Evolutionary conservation across 2,797 vertebrate species (phyloP), one percentile per base, ranked within the genome.

Genomic region (Chloroceryle inda): DNA sequence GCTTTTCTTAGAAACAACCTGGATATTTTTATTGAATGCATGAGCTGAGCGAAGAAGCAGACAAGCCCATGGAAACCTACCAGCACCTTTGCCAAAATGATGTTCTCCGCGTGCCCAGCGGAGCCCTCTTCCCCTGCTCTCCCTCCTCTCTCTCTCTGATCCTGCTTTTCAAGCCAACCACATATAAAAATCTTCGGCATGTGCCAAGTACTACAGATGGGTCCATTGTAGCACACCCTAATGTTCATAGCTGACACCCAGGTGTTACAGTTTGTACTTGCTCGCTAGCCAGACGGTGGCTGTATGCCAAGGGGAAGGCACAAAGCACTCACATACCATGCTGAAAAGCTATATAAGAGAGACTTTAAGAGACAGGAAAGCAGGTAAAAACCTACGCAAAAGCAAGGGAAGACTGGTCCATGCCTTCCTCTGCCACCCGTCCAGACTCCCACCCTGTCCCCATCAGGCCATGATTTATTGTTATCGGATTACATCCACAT

Each of bases 201-300:
- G 96, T 97, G 86, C 85, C 92, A 91, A 89, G 67, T 85, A 77
- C 88, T 94, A 87, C 87, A 95, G 89, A 93, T 97, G 84, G 95
- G 92, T 87, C 96, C 91, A 81, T 76, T 93, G 94, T 96, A 86
- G 91, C 94, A 96, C 96, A 97, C 94, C 96, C 94, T 97, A 96
- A 97, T 97, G 96, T 96, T 96, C 95, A 89, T 96, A 96, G 97
- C 94, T 96, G 96, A 97, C 93, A 95, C 96, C 94, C 97, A 97
- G 96, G 95, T 97, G 96, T 97, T 96, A 96, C 96, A 95, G 84
- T 95, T 96, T 97, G 94, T 95, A 96, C 94, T 97, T 97, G 96
- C 94, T 96, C 8, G 78, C 96, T 94, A 94, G 95, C 97, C 93
- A 97, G 95, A 97, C 68, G 16, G 91, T 96, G 96, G 95, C 95